These are phyloP conservation scores for Graptemys geographica DNA, from an alignment of 2,797 vertebrate genomes.

Conservation along the genomic window DNA sequence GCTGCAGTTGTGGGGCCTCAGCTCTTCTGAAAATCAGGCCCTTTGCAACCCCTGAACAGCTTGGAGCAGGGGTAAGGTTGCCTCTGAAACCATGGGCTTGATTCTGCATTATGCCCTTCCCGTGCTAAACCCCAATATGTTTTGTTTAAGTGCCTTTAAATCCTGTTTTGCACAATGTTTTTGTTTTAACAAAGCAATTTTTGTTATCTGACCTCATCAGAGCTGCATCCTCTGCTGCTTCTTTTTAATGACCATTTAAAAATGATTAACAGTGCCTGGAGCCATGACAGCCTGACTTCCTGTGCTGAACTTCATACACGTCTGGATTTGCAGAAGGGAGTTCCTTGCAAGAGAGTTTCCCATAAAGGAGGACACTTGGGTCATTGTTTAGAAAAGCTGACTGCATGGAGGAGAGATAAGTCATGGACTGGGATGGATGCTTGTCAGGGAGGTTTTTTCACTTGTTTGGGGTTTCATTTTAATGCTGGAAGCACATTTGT, in stretches of 20 bases:
- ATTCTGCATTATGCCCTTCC: constrained; percentile 25
- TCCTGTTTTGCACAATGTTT: constrained; percentile 19
- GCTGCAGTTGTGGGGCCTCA: background rate
- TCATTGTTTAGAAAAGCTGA: constrained; percentile 72
- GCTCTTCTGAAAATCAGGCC: background rate
- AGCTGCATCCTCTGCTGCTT: constrained; percentile 59
- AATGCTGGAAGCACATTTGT: constrained; percentile 42
- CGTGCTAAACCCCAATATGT: constrained; percentile 10
- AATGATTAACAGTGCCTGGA: constrained; percentile 81
- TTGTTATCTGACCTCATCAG: constrained; percentile 73
- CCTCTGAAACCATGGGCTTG: constrained; percentile 2
- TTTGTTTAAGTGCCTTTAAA: constrained; percentile 22
- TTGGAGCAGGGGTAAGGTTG: constrained; percentile 23
- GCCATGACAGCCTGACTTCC: constrained; percentile 75
- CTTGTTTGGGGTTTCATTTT: constrained; percentile 50
- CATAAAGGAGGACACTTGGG: constrained; percentile 70
- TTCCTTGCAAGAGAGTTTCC: constrained; percentile 62
- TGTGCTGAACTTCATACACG: constrained; percentile 67
- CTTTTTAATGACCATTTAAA: constrained; percentile 79
- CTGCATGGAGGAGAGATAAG: constrained; percentile 44
- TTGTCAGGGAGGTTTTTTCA: constrained; percentile 34
- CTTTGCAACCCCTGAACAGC: fast-evolving
- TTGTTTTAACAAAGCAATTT: constrained; percentile 52
- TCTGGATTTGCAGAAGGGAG: constrained; percentile 75
- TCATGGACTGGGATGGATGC: constrained; percentile 28